A percentile compares a stretch with the other conserved stretches of the same genome.
These are phyloP conservation scores for Sterna hirundo DNA, from an alignment of 2,113 vertebrate species.

Conservation along the genomic window DNA sequence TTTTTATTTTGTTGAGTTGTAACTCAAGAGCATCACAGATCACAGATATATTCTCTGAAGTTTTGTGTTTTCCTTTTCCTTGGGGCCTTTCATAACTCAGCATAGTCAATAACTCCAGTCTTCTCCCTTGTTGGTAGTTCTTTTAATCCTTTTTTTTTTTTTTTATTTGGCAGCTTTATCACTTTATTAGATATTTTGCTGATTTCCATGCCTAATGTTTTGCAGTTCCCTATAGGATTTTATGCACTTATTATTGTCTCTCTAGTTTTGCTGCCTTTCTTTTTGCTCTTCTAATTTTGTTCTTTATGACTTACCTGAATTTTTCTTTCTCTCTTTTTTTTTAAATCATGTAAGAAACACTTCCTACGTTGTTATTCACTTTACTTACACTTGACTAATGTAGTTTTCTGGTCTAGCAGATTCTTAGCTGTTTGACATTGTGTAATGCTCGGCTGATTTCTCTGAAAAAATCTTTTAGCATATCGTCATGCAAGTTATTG, in stretches of 20 bases:
- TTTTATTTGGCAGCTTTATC: background rate
- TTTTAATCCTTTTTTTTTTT: background rate
- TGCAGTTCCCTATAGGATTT: background rate
- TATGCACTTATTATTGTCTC: background rate
- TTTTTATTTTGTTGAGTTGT: background rate
- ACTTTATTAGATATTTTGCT: slow-evolving; percentile 14
- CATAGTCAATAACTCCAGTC: background rate
- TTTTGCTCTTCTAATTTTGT: background rate
- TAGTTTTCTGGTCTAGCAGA: background rate
- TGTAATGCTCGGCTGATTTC: background rate
- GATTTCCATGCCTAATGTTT: background rate
- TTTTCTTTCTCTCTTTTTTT: background rate
- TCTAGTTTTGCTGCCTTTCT: background rate
- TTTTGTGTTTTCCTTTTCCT: slow-evolving; percentile 2
- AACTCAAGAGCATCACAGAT: background rate
- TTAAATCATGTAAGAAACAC: background rate
- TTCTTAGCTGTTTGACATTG: background rate
- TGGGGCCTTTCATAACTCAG: background rate
- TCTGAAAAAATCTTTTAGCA: background rate
- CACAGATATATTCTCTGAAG: background rate
- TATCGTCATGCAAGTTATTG: background rate
- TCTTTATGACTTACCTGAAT: background rate
- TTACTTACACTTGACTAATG: background rate
- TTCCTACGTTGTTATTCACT: background rate
- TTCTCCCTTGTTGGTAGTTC: background rate